These are phyloP conservation scores for Amphiduros pacificus DNA, from an alignment of 2,888 invertebrate species.

Conservation along the genomic window DNA sequence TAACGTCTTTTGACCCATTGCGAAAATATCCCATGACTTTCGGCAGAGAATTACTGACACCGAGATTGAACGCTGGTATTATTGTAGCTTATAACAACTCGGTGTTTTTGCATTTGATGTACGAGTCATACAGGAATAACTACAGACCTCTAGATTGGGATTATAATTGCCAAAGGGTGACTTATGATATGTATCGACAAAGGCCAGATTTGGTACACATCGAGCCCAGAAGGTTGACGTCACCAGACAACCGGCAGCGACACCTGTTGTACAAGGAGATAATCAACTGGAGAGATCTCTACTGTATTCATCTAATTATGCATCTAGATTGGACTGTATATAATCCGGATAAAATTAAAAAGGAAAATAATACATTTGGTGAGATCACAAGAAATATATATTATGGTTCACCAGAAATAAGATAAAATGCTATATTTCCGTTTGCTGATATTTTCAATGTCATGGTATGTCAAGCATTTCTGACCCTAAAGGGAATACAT, in stretches of 20 bases:
- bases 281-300: conserved; percentile 29
- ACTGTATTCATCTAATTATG: conserved; percentile 28
- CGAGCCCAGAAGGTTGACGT: conserved; percentile 25
- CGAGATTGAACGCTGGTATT: conserved; percentile 29
- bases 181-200: conserved; percentile 23
- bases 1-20: conserved; percentile 27
- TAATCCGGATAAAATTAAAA: conserved; percentile 24
- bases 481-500: too few relatives aligned
- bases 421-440: too few relatives aligned
- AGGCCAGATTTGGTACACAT: conserved; percentile 27
- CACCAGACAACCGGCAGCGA: conserved; percentile 27
- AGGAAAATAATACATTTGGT: conserved; percentile 25
- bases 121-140: conserved; percentile 28
- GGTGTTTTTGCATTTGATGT: conserved; percentile 22
- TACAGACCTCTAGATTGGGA: conserved; percentile 30
- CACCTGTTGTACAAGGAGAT: conserved; percentile 23
- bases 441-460: too few relatives aligned
- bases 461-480: too few relatives aligned
- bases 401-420: too few relatives aligned
- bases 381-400: conserved; percentile 28
- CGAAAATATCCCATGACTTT: conserved; percentile 25
- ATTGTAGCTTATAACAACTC: conserved; percentile 27
- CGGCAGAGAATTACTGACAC: conserved; percentile 26
- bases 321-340: conserved; percentile 21
- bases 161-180: conserved; percentile 28